Percentiles rank a stretch among this genome's conserved stretches.
These are phyloP conservation scores for Phyllopteryx taeniolatus DNA, from an alignment of 2,113 vertebrate species.

Conservation along the genomic window DNA sequence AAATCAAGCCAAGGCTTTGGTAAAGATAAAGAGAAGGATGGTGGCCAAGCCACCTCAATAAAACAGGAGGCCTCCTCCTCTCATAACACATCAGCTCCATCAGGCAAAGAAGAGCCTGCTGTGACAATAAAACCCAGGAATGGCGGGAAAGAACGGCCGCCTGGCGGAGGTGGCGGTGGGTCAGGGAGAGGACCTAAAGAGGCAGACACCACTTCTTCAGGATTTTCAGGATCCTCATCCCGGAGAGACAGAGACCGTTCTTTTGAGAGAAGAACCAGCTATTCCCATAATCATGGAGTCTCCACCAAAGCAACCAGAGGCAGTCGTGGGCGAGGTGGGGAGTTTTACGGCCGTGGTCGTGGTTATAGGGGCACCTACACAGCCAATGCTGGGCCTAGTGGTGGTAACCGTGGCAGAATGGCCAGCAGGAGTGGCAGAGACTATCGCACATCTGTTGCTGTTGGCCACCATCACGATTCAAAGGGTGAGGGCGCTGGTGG, in stretches of 20 bases:
- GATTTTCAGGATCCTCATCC: constrained; percentile 59
- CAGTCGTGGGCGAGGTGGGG: constrained; percentile 79
- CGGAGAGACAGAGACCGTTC: constrained; percentile 77
- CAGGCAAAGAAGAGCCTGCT: constrained; percentile 61
- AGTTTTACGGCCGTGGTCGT: constrained; percentile 84
- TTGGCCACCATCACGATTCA: constrained; percentile 72
- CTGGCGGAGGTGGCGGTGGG: constrained; percentile 47
- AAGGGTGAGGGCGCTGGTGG: constrained; percentile 69
- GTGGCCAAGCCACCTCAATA: constrained; percentile 35
- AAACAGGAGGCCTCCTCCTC: constrained; percentile 63
- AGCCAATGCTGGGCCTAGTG: constrained; percentile 50
- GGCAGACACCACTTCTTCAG: constrained; percentile 47
- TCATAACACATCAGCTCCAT: constrained; percentile 48
- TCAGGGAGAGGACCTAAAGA: constrained; percentile 69
- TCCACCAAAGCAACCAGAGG: constrained; percentile 62
- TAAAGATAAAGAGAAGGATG: constrained; percentile 76
- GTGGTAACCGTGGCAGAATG: constrained; percentile 67
- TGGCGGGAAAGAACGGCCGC: constrained; percentile 67
- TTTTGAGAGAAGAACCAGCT: constrained; percentile 68
- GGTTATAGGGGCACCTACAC: constrained; percentile 77
- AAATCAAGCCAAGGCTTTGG: constrained; percentile 55
- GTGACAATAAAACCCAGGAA: constrained; percentile 59
- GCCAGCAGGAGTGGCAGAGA: constrained; percentile 79
- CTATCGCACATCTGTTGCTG: constrained; percentile 67
- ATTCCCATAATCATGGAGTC: constrained; percentile 59